Evolutionary conservation across 2,113 vertebrate species (phyloP).

Genomic region (Ammospiza nelsoni): DNA sequence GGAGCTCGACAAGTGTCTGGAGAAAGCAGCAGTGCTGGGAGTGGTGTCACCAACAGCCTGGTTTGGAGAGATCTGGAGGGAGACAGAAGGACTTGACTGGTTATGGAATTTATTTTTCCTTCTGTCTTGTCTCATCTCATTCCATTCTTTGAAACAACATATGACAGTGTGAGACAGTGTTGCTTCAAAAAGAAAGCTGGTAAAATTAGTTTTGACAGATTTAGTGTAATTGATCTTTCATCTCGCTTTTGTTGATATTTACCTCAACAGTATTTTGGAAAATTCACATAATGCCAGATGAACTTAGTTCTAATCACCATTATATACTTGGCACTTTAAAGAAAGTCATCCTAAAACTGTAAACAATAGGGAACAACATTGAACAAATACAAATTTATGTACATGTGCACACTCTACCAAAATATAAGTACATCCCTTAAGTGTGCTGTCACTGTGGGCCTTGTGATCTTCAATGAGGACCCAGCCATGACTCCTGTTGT

Average conservation of each 20-base stretch:
- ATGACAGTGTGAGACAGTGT: background rate
- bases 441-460: background rate
- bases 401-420: background rate
- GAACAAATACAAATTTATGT: background rate
- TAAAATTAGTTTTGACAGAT: slow-evolving; percentile 3
- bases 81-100: background rate
- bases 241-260: background rate
- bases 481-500: background rate
- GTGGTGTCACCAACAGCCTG: background rate
- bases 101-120: background rate
- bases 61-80: background rate
- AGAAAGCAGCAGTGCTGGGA: background rate
- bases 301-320: background rate
- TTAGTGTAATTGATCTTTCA: background rate
- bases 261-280: background rate
- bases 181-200: background rate
- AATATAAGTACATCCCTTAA: background rate
- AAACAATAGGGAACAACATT: background rate
- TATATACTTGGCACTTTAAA: background rate
- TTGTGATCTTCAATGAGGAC: background rate
- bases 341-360: background rate
- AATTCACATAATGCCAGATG: background rate
- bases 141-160: background rate
- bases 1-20: background rate
- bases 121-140: background rate